These are phyloP conservation scores for Leucophenga montana DNA, from an alignment of 2,888 invertebrate genomes.

Conservation along the genomic window DNA sequence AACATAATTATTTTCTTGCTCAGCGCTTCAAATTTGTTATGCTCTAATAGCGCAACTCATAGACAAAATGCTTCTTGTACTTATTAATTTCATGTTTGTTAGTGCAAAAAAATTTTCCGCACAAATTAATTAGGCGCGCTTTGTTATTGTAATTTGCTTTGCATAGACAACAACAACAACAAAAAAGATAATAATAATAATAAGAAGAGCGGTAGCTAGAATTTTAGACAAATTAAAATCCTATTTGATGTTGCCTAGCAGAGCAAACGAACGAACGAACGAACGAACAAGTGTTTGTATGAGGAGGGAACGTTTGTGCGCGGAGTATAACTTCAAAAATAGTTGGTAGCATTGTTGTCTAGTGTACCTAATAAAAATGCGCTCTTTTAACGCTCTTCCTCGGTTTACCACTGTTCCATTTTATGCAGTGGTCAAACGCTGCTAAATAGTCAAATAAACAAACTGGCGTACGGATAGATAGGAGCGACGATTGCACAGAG, in stretches of 20 bases:
- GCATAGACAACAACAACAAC: slow-evolving; percentile 30
- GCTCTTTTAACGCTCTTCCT: too few species aligned
- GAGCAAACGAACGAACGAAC: background rate
- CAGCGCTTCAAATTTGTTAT: background rate
- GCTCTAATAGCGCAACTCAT: background rate
- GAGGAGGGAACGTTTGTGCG: too few species aligned
- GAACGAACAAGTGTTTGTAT: too few species aligned
- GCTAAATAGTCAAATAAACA: too few species aligned
- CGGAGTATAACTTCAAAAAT: too few species aligned
- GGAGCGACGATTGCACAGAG: too few species aligned
- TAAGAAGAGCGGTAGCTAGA: slow-evolving; percentile 24
- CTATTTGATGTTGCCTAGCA: slow-evolving; percentile 27
- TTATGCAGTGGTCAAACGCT: too few species aligned
- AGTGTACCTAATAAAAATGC: too few species aligned
- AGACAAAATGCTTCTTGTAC: background rate
- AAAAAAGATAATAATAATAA: slow-evolving; percentile 28
- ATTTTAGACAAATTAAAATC: slow-evolving; percentile 45
- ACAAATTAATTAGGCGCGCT: slow-evolving; percentile 60
- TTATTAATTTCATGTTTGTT: background rate
- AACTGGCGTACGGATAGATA: too few species aligned
- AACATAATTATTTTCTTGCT: background rate
- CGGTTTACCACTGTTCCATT: too few species aligned
- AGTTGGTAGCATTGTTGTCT: too few species aligned
- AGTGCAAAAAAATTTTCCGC: slow-evolving; percentile 40
- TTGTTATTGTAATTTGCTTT: slow-evolving; percentile 38